Conservation (phyloP, 2,888 invertebrate species). For the Xanthorhoe spadicearia region DNA sequence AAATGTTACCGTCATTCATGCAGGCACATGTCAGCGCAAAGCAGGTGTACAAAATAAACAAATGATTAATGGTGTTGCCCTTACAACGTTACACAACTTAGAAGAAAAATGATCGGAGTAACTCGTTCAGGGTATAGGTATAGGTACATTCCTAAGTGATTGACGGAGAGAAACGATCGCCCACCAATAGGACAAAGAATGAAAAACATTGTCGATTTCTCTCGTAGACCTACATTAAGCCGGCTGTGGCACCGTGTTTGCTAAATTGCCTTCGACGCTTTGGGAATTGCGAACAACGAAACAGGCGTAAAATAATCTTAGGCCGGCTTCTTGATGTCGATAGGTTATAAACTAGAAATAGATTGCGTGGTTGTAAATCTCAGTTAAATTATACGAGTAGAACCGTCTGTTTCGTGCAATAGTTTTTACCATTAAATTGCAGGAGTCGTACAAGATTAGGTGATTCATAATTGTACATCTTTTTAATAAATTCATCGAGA, state of each 20-base stretch:
- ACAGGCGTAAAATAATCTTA: constrained; percentile 9
- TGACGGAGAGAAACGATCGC: constrained; percentile 47
- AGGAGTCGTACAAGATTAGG: no score
- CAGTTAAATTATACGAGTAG: background rate
- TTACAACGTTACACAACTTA: constrained; percentile 21
- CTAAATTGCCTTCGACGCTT: constrained; percentile 37
- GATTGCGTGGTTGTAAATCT: background rate
- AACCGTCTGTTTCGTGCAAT: background rate
- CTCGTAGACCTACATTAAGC: constrained; percentile 30
- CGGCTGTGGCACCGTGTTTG: constrained; percentile 16
- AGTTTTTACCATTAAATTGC: background rate
- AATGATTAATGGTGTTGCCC: constrained; percentile 27
- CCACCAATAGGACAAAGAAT: constrained; percentile 25
- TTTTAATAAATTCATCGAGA: no score
- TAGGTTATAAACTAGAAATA: background rate
- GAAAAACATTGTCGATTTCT: constrained; percentile 36
- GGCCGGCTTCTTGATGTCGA: constrained; percentile 1
- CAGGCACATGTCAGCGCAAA: background rate
- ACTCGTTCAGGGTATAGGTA: constrained; percentile 38
- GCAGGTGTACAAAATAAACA: background rate
- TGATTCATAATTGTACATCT: no score
- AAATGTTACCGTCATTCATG: background rate
- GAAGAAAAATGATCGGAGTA: constrained; percentile 41
- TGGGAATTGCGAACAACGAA: constrained; percentile 27
- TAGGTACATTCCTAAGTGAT: constrained; percentile 45